Evolutionary conservation across 2,888 invertebrate genomes (phyloP).

Genomic region (Neocrepidodera transversa): DNA sequence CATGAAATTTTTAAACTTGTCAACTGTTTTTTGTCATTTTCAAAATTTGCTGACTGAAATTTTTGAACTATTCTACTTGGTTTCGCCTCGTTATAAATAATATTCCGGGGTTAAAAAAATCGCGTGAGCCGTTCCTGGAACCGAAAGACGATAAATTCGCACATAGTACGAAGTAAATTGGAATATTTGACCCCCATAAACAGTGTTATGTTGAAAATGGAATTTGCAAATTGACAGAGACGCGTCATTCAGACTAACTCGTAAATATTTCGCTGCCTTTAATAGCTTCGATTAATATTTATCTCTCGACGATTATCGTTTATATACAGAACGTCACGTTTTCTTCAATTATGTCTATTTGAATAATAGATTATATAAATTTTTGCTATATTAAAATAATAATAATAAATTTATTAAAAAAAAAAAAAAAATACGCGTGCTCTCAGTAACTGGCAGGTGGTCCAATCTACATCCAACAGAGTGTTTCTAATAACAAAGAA

Average conservation of each 20-base stretch:
- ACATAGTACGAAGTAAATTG: slow-evolving; percentile 56
- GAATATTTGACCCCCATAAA: slow-evolving; percentile 61
- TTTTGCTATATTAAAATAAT: too few species aligned
- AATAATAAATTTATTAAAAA: not conserved
- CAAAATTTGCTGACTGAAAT: too few species aligned
- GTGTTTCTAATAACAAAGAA: slow-evolving; percentile 36
- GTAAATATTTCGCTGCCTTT: slow-evolving; percentile 40
- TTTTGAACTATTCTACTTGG: too few species aligned
- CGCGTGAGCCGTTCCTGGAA: slow-evolving; percentile 8
- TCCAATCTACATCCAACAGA: slow-evolving; percentile 1
- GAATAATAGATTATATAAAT: not conserved
- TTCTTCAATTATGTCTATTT: slow-evolving; percentile 1
- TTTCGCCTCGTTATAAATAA: too few species aligned
- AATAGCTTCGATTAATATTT: slow-evolving; percentile 35
- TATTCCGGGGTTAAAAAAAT: too few species aligned
- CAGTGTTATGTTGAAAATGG: slow-evolving; percentile 55
- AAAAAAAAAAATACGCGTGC: slow-evolving; percentile 9
- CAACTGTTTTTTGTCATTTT: too few species aligned
- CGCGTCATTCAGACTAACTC: slow-evolving; percentile 39
- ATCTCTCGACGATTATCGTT: slow-evolving; percentile 21
- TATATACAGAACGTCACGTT: slow-evolving; percentile 6
- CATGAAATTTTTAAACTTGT: too few species aligned
- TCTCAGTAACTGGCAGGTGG: slow-evolving; percentile 11
- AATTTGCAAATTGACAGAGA: slow-evolving; percentile 57
- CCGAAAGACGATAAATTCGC: slow-evolving; percentile 54